A percentile compares a stretch with the other conserved stretches of the same genome.
Conservation (phyloP, 2,888 invertebrate genomes). For the Macropis europaea region DNA sequence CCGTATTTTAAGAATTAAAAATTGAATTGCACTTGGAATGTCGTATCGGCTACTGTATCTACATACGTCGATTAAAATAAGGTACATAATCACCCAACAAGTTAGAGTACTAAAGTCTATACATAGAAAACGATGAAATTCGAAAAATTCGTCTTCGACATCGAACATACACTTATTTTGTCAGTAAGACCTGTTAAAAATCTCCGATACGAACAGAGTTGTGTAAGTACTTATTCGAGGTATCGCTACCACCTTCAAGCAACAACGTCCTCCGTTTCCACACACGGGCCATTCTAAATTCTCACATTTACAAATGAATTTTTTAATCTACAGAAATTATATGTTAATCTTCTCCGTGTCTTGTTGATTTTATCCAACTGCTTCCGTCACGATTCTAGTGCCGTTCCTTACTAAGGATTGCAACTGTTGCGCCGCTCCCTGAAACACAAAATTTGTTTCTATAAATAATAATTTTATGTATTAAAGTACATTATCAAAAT, state of each 20-base stretch:
- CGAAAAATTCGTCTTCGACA: neutral
- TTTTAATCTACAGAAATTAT: neutral
- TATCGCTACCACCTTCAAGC: neutral
- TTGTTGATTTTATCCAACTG: conserved; percentile 40
- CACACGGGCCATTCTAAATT: neutral
- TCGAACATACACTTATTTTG: conserved; percentile 1
- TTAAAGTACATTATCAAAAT: too few species aligned
- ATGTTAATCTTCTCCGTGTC: neutral
- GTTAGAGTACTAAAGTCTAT: conserved; percentile 21
- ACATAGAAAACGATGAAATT: conserved; percentile 12
- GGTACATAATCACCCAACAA: conserved; percentile 18
- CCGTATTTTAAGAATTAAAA: conserved; percentile 19
- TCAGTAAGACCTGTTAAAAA: neutral
- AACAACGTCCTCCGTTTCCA: neutral
- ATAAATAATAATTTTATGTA: too few species aligned
- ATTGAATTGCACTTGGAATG: conserved; percentile 5
- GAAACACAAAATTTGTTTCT: conserved; percentile 65
- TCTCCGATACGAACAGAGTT: neutral
- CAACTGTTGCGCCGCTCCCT: conserved; percentile 88
- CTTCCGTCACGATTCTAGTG: conserved; percentile 69
- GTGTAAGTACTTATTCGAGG: conserved; percentile 8
- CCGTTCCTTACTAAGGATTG: conserved; percentile 83
- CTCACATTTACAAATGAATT: neutral
- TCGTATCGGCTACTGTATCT: conserved; percentile 16
- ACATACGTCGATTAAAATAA: conserved; percentile 26